Conservation (phyloP, 2,113 vertebrate genomes). For the Bos taurus region DNA sequence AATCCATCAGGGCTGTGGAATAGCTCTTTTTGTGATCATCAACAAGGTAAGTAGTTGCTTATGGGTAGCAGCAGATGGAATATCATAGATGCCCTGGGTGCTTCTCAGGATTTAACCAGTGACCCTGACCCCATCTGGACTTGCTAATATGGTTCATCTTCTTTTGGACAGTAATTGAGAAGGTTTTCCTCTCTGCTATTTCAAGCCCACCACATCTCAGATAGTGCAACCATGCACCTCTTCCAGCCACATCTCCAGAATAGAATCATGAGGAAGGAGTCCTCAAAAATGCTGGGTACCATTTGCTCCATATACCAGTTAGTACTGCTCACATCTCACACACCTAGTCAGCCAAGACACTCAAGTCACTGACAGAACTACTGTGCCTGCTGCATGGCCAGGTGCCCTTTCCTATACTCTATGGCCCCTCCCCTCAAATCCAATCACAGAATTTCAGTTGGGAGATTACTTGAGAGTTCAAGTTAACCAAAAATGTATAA, state of each 20-base stretch:
- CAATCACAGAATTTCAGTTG: background rate
- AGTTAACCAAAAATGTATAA: background rate
- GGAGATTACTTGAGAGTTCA: background rate
- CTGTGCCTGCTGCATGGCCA: background rate
- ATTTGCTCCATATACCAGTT: background rate
- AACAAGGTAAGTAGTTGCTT: background rate
- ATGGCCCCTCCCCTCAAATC: background rate
- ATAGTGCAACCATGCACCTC: background rate
- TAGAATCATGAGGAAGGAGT: background rate
- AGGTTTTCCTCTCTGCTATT: background rate
- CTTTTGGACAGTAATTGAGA: background rate
- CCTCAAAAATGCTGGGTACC: background rate
- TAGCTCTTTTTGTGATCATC: background rate
- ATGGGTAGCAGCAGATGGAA: background rate
- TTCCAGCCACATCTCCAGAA: background rate
- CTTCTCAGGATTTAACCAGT: slow-evolving; percentile 18
- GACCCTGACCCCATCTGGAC: background rate
- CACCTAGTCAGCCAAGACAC: background rate
- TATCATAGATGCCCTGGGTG: background rate
- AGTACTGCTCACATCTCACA: background rate
- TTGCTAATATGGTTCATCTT: background rate
- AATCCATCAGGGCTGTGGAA: background rate
- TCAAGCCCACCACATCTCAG: background rate
- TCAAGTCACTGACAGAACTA: background rate
- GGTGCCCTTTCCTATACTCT: background rate